Evolutionary conservation across 2,888 invertebrate species (phyloP).

Genomic region (Epirrhoe tristata): DNA sequence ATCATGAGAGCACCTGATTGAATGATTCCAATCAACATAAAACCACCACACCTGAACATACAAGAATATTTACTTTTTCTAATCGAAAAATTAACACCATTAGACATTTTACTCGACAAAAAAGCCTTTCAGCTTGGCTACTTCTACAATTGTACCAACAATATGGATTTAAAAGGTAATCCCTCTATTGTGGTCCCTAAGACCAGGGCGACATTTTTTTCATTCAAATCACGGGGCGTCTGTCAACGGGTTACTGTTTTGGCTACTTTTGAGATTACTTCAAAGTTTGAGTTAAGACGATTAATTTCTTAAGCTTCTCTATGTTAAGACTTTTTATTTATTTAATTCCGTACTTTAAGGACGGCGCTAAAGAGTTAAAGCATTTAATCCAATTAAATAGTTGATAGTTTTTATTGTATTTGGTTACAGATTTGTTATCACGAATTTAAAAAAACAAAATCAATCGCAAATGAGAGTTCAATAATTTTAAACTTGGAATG

Average conservation of each 20-base stretch:
- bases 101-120: conserved; percentile 36
- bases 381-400: not conserved
- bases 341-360: not conserved
- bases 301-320: conserved; percentile 5
- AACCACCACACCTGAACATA: conserved; percentile 18
- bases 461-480: too few species aligned
- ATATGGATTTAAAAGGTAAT: conserved; percentile 56
- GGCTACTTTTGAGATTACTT: conserved; percentile 40
- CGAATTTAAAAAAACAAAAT: too few species aligned
- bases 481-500: too few species aligned
- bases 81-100: conserved; percentile 44
- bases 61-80: conserved; percentile 23
- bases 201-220: conserved; percentile 44
- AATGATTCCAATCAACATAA: conserved; percentile 4
- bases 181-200: conserved; percentile 51
- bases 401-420: not conserved
- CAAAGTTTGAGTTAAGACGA: conserved; percentile 18
- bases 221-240: conserved; percentile 23
- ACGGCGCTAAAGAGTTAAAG: not conserved
- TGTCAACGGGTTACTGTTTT: conserved; percentile 47
- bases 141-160: conserved; percentile 53
- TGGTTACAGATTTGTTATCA: too few species aligned
- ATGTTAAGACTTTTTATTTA: not conserved
- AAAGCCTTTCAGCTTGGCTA: conserved; percentile 44
- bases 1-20: not conserved